Conservation (phyloP, 2,113 vertebrate species). For the Sturnira hondurensis region DNA sequence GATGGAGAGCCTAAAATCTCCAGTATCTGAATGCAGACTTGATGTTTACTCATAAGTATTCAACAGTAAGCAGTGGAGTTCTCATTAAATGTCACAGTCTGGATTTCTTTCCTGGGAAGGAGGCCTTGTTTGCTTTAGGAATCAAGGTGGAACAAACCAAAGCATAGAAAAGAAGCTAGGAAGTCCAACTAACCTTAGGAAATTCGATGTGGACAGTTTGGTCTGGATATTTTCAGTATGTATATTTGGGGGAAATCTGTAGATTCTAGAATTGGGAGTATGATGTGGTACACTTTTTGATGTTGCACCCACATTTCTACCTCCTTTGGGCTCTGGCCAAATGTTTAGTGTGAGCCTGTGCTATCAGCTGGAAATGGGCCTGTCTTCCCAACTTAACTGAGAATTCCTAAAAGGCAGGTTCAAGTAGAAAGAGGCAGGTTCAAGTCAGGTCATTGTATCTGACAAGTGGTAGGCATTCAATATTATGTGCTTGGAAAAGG, state of each 20-base stretch:
- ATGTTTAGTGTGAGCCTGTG: not conserved
- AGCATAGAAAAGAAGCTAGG: not conserved
- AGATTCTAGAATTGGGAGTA: not conserved
- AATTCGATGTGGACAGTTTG: not conserved
- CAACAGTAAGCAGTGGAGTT: not conserved
- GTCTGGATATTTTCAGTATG: not conserved
- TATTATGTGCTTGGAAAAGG: not conserved
- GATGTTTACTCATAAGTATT: conserved; percentile 3
- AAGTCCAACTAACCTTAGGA: not conserved
- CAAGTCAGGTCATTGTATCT: not conserved
- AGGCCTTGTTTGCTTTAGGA: conserved; percentile 22
- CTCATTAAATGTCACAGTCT: conserved; percentile 1
- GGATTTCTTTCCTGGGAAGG: not conserved
- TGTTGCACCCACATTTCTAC: not conserved
- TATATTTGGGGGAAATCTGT: not conserved
- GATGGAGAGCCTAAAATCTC: not conserved
- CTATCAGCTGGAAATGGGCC: not conserved
- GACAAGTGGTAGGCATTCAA: not conserved
- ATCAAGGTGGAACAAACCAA: not conserved
- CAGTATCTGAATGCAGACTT: not conserved
- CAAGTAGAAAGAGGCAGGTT: no score
- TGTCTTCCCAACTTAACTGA: not conserved
- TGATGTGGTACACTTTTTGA: not conserved
- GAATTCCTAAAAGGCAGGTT: not conserved
- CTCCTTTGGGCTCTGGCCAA: not conserved